These are phyloP conservation scores for Penaeus monodon DNA, from an alignment of 2,888 invertebrate species.

Conservation along the genomic window DNA sequence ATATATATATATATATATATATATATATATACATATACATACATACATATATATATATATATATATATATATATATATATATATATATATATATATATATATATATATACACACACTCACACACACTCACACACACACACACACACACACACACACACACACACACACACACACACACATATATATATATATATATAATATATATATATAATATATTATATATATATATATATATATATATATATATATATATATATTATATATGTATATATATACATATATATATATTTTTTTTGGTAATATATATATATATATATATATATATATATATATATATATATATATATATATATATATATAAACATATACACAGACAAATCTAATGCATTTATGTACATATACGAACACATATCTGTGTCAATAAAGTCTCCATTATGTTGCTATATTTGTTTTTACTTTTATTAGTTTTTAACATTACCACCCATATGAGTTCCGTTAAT, in stretches of 20 bases:
- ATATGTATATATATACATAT: conserved; percentile 14
- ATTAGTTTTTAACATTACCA: too few species aligned
- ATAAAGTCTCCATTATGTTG: neutral
- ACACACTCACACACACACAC: neutral
- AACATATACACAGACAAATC: neutral
- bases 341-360: neutral
- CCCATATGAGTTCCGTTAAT: too few species aligned
- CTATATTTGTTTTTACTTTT: too few species aligned
- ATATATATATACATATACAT: too few species aligned
- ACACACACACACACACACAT: neutral
- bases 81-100: too few species aligned
- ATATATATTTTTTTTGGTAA: too few species aligned
- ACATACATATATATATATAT: too few species aligned
- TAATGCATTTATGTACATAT: conserved; percentile 26
- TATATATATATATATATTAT: conserved; percentile 21
- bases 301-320: neutral
- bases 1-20: too few species aligned
- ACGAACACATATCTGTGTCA: neutral
- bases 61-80: too few species aligned
- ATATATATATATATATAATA: conserved; percentile 4
- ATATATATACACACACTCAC: neutral
- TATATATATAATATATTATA: neutral
- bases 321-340: neutral
- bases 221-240: too few species aligned
- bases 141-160: neutral